Conservation (phyloP, 2,113 vertebrate genomes). For the Podarcis cretensis region DNA sequence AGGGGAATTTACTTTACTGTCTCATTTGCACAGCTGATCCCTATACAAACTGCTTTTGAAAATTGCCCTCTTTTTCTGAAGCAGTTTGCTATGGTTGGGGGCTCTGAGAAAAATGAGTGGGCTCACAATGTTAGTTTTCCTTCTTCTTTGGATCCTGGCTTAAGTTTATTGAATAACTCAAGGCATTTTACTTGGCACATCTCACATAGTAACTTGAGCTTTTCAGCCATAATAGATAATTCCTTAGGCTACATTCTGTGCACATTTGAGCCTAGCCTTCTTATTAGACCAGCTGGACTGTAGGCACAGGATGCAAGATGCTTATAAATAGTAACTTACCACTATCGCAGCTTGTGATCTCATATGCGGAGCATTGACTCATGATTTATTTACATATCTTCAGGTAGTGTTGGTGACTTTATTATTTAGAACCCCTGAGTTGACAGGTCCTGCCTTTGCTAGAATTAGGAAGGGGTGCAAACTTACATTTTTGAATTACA, state of each 20-base stretch:
- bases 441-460: constrained; percentile 11
- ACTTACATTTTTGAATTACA: not conserved
- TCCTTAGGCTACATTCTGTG: not conserved
- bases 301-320: constrained; percentile 7
- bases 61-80: not conserved
- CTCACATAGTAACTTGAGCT: constrained; percentile 5
- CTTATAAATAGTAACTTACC: constrained; percentile 35
- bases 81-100: not conserved
- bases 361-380: constrained; percentile 31
- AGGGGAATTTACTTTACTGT: not conserved
- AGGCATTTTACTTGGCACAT: constrained; percentile 10
- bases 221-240: not conserved
- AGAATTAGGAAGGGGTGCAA: constrained; percentile 15
- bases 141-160: not conserved
- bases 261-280: not conserved
- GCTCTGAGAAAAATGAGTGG: not conserved
- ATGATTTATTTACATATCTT: constrained; percentile 32
- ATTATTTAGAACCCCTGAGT: not conserved
- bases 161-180: not conserved
- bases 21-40: not conserved
- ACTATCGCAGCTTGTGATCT: constrained; percentile 29
- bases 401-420: constrained; percentile 13
- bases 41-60: not conserved
- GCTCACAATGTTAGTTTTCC: not conserved
- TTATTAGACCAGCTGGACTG: constrained; percentile 1